Evolutionary conservation across 1,140 invertebrate genomes (phyloP).

Genomic region (Battus philenor): DNA sequence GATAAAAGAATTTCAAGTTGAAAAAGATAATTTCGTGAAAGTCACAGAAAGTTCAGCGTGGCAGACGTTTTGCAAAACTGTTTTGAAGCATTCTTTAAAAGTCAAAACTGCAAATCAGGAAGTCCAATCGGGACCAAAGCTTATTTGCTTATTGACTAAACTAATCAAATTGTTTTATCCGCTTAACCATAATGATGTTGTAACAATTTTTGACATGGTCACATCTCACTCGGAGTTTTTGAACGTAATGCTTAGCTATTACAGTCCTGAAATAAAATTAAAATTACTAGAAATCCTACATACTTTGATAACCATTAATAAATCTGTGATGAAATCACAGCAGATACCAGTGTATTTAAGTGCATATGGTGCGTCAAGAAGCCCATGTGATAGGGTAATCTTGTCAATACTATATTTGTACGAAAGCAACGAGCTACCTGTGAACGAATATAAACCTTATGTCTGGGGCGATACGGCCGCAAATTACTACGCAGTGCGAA

Average conservation of each 20-base stretch:
- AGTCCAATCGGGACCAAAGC: slow-evolving; percentile 35
- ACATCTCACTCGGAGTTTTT: slow-evolving; percentile 85
- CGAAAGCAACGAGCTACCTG: slow-evolving; percentile 77
- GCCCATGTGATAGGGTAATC: slow-evolving; percentile 79
- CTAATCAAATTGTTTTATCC: slow-evolving; percentile 78
- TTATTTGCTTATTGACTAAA: slow-evolving; percentile 76
- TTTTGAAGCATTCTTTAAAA: slow-evolving; percentile 80
- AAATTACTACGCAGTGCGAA: slow-evolving; percentile 83
- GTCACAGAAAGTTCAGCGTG: slow-evolving; percentile 77
- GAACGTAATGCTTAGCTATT: slow-evolving; percentile 77
- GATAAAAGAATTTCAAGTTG: slow-evolving; percentile 37
- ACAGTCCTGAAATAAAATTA: slow-evolving; percentile 75
- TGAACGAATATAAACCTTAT: slow-evolving; percentile 84
- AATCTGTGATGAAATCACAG: slow-evolving; percentile 76
- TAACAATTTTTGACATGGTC: slow-evolving; percentile 83
- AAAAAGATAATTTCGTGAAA: slow-evolving; percentile 62
- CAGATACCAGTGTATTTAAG: slow-evolving; percentile 84
- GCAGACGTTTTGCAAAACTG: slow-evolving; percentile 80
- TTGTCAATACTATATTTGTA: slow-evolving; percentile 80
- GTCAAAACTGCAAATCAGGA: slow-evolving; percentile 54
- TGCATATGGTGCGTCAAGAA: slow-evolving; percentile 82
- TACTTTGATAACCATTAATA: slow-evolving; percentile 78
- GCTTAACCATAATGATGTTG: slow-evolving; percentile 70
- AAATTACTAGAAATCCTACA: slow-evolving; percentile 79
- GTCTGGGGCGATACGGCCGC: slow-evolving; percentile 87